These are phyloP conservation scores for Argyresthia goedartella DNA, from an alignment of 2,888 invertebrate genomes.

Conservation along the genomic window DNA sequence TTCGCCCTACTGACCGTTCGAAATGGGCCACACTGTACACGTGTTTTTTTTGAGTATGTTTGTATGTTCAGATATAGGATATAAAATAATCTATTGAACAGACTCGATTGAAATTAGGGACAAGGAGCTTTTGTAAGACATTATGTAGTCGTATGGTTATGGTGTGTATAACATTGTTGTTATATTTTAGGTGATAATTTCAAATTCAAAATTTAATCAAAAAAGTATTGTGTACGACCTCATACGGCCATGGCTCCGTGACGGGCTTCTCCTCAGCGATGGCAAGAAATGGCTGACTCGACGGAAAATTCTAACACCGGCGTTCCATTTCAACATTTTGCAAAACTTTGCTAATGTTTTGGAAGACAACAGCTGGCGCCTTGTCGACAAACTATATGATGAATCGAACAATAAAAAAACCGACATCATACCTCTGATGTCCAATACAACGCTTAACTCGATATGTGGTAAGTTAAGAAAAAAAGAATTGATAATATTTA, in stretches of 20 bases:
- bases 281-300: constrained; percentile 72
- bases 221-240: constrained; percentile 43
- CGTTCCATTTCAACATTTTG: constrained; percentile 75
- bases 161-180: too few species aligned
- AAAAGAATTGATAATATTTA: too few species aligned
- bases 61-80: too few species aligned
- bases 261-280: constrained; percentile 38
- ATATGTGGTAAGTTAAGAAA: constrained; percentile 71
- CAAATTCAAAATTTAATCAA: constrained; percentile 40
- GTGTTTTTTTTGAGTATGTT: too few species aligned
- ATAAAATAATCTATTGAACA: too few species aligned
- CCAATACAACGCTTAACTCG: constrained; percentile 70
- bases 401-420: constrained; percentile 14
- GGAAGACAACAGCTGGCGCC: constrained; percentile 40
- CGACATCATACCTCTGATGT: constrained; percentile 68
- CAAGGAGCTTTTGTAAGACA: too few species aligned
- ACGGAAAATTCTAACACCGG: constrained; percentile 73
- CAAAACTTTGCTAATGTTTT: constrained; percentile 41
- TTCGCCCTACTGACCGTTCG: too few species aligned
- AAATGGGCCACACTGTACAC: too few species aligned
- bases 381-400: constrained; percentile 30
- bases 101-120: too few species aligned
- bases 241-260: constrained; percentile 39
- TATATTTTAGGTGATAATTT: constrained; percentile 33
- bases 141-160: too few species aligned